Evolutionary conservation across 2,797 vertebrate genomes (phyloP), one percentile per base, ranked within the genome.

Genomic region (Merluccius polli): DNA sequence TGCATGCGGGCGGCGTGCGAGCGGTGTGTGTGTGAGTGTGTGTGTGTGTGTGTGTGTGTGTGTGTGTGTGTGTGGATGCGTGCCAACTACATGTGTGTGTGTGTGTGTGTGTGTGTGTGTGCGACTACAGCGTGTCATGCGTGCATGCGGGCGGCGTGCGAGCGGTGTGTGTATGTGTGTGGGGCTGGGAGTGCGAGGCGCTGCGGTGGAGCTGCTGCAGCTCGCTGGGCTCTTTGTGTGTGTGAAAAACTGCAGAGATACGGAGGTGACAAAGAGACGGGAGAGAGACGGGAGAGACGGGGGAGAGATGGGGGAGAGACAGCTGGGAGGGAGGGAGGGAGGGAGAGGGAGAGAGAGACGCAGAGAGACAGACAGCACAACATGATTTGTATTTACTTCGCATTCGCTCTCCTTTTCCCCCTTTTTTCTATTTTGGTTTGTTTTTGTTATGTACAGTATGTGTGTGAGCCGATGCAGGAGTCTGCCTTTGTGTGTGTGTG

Each of bases 191-290:
- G 30, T 27, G 2, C 3, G 44, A 18, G n/a, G n/a, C n/a, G n/a
- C n/a, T 16, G 16, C 44, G 44, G 18, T 0, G 18, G 18, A 3
- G 63, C 8, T 63, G 52, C 21, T 63, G 52, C 21, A 63, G 24
- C 27, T 27, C 63, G 16, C 63, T 74, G 21, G 33, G 63, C 31
- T 38, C 29, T 69, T 16, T 63, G n/a, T 73, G 41, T 73, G 27
- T 73, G 35, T 27, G 48, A 38, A 68, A 52, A 29, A 6, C 59
- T 21, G 31, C 35, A 15, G 71, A 38, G 52, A 38, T 33, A 24
- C 68, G 13, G 68, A 78, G 79, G 76, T 59, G 52, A 24, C 52
- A 59, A 59, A 59, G 52, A 59, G n/a, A 59, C 6, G 52, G 52
- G 36, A 38, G 36, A 38, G 36, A 38, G 36, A 38, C 2, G 9